phyloP scores from a whole-genome alignment of 2,113 vertebrate genomes.

The Prinia subflava region DNA sequence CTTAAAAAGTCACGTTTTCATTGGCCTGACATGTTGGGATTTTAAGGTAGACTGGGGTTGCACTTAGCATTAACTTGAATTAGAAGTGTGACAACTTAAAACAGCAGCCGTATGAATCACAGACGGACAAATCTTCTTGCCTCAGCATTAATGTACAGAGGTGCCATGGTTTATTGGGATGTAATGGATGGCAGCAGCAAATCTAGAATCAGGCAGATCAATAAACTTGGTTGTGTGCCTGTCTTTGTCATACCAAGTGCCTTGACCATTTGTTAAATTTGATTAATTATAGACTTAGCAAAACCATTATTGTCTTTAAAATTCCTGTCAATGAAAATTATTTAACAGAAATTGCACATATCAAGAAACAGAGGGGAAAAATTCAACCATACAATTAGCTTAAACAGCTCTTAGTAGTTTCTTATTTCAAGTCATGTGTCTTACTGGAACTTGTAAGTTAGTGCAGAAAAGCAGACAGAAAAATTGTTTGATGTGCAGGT shows the following conservation, averaged over 20 bases:
- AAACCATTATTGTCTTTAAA: neutral
- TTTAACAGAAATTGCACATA: neutral
- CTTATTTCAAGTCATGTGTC: neutral
- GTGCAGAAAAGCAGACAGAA: neutral
- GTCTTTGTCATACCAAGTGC: neutral
- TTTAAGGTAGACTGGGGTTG: slow-evolving; percentile 29
- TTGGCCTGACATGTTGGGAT: slow-evolving; percentile 21
- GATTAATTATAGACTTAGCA: neutral
- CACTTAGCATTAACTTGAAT: slow-evolving; percentile 40
- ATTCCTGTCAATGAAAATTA: neutral
- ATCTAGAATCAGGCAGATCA: neutral
- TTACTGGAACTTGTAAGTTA: neutral
- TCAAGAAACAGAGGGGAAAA: neutral
- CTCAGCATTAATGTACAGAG: neutral
- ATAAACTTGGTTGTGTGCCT: neutral
- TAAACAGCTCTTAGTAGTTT: neutral
- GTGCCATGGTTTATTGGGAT: neutral
- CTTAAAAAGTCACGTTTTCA: slow-evolving; percentile 56
- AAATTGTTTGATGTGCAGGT: neutral
- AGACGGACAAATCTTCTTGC: neutral
- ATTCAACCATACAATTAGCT: neutral
- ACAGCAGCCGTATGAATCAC: neutral
- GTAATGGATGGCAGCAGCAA: neutral
- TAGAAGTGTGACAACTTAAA: slow-evolving; percentile 32
- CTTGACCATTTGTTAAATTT: neutral